Evolutionary conservation across 2,113 vertebrate genomes (phyloP), one percentile per base, ranked within the genome.

Genomic region (Tachysurus fulvidraco): DNA sequence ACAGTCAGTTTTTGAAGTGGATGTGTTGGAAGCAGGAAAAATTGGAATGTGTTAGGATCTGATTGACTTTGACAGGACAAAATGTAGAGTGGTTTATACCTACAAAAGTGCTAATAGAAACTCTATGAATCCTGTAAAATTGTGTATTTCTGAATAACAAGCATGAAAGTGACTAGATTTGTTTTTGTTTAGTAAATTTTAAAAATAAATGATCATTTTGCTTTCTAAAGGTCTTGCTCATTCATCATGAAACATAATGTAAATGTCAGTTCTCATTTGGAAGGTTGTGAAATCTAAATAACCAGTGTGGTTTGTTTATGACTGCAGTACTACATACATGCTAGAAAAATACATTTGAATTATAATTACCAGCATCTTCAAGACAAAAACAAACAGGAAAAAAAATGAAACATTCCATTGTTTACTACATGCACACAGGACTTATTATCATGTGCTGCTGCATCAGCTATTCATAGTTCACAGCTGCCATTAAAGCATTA

Each of bases 401-500:
- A 14, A 14, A 25, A 52, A 12, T 6, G 2, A 36, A 60, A 41
- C 36, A 28, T 44, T 3, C 11, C 30, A 44, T 84, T 14, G 6
- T 55, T 73, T 25, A 50, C 52, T 36, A 12, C 7, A 19, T 30
- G 59, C 30, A 84, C 52, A 25, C 71, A 55, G 54, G 41, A 60
- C 3, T 78, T 59, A 36, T 54, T 30, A 52, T 64, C 10, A 60
- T 11, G 57, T 36, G 84, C 59, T 65, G 57, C 57, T 77, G 10
- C 85, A 25, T 55, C 36, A 16, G 67, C 83, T 73, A 55, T 77
- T 85, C 69, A 71, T 85, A 83, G 82, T 77, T 28, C 74, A 54
- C 16, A 16, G 52, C 71, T 79, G 55, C 55, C 25, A 83, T 41
- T 62, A 83, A 78, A 85, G 78, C 69, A 76, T 59, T 21, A 87